Percentiles rank a stretch among this genome's conserved stretches.
These are phyloP conservation scores for Rana temporaria DNA, from an alignment of 2,113 vertebrate genomes.

Conservation along the genomic window DNA sequence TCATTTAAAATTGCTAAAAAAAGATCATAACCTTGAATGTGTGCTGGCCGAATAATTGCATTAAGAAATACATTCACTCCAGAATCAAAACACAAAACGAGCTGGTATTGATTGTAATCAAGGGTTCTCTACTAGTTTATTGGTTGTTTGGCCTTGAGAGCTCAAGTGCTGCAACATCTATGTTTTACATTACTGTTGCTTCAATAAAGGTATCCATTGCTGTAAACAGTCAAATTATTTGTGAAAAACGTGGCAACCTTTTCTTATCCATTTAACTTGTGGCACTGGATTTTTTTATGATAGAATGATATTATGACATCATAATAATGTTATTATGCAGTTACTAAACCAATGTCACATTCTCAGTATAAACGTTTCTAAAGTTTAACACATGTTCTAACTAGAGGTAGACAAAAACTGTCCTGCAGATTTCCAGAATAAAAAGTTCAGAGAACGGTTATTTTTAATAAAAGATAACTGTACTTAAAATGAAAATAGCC, in stretches of 20 bases:
- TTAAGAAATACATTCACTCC: constrained; percentile 23
- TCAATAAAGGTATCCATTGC: not conserved
- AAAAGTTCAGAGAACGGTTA: no score
- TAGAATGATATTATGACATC: no score
- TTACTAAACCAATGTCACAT: no score
- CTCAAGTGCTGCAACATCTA: constrained; percentile 29
- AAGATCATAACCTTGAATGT: constrained; percentile 9
- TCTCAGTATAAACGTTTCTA: no score
- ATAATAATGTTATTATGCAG: no score
- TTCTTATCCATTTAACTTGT: not conserved
- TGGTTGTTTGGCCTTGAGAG: constrained; percentile 26
- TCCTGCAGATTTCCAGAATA: no score
- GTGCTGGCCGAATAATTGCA: constrained; percentile 15
- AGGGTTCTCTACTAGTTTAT: constrained; percentile 26
- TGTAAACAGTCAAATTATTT: not conserved
- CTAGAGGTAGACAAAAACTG: no score
- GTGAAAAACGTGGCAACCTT: not conserved
- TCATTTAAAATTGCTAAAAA: constrained; percentile 14
- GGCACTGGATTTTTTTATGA: no score
- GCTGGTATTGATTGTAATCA: constrained; percentile 42
- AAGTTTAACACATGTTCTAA: no score
- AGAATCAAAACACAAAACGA: constrained; percentile 3
- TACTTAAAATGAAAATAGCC: no score
- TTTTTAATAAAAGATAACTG: no score
- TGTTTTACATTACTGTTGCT: not conserved